Evolutionary conservation across 2,888 invertebrate genomes (phyloP).

Genomic region (Folsomia manolachei): DNA sequence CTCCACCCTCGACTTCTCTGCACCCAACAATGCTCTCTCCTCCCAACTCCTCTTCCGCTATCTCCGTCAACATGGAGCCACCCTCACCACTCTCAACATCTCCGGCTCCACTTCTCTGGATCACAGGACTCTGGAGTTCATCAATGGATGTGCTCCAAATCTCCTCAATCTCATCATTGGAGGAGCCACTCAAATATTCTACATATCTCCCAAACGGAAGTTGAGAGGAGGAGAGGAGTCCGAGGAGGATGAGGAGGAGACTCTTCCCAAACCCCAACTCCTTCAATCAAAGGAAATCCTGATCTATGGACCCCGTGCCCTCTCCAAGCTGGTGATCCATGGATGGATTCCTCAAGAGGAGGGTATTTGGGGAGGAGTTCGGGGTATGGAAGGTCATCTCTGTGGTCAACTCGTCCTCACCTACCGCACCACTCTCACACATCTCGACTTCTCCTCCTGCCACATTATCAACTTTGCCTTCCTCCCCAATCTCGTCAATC

Average conservation of each 20-base stretch:
- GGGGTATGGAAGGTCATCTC: too few species aligned
- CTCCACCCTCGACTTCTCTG: background rate
- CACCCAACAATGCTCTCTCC: background rate
- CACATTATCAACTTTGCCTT: conserved; percentile 66
- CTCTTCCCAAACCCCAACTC: conserved; percentile 60
- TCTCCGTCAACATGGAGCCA: background rate
- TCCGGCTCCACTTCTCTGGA: background rate
- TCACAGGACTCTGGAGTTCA: background rate
- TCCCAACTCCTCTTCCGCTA: background rate
- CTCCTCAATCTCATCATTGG: background rate
- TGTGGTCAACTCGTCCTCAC: conserved; percentile 31
- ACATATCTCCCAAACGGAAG: too few species aligned
- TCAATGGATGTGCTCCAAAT: background rate
- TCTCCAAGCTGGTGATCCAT: too few species aligned
- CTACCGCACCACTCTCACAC: conserved; percentile 61
- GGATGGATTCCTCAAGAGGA: too few species aligned
- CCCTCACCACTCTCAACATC: background rate
- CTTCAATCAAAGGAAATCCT: conserved; percentile 62
- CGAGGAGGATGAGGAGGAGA: too few species aligned
- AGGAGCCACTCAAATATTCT: background rate
- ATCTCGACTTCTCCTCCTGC: conserved; percentile 71
- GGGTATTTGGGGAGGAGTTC: too few species aligned
- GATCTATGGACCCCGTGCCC: conserved; percentile 56
- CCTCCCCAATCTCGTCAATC: conserved; percentile 64
- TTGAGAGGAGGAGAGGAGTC: too few species aligned